A percentile compares a stretch with the other conserved stretches of the same genome.
Conservation (phyloP, 2,888 invertebrate genomes). For the Spilosoma lubricipeda region DNA sequence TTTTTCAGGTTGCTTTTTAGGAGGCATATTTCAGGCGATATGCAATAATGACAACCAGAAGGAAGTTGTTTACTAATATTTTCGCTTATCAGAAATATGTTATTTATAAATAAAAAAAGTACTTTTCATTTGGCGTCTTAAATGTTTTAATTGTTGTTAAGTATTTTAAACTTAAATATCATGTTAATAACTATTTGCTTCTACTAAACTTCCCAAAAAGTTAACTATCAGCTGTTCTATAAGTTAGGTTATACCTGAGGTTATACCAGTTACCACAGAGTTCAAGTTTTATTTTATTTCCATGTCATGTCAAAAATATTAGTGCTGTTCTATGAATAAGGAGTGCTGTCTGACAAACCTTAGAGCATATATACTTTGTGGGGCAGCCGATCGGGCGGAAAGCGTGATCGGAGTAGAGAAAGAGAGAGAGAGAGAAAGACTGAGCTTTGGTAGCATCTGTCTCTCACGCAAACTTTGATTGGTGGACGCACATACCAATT, state of each 20-base stretch:
- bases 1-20: slow-evolving; percentile 90
- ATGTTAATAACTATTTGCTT: neutral
- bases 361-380: too few species aligned
- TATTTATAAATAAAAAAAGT: neutral
- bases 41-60: neutral
- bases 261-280: too few species aligned
- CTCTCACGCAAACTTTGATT: too few species aligned
- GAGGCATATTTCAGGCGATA: slow-evolving; percentile 86
- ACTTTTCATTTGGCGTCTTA: neutral
- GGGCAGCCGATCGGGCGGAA: too few species aligned
- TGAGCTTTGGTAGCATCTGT: too few species aligned
- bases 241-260: slow-evolving; percentile 9
- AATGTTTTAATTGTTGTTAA: neutral
- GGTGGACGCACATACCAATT: too few species aligned
- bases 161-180: neutral
- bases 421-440: too few species aligned
- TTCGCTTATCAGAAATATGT: neutral
- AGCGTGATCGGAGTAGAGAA: too few species aligned
- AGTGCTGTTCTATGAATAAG: too few species aligned
- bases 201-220: neutral
- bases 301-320: too few species aligned
- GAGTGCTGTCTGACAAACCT: too few species aligned
- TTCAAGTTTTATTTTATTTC: slow-evolving; percentile 4
- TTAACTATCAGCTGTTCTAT: slow-evolving; percentile 4
- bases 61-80: neutral